Conservation (phyloP, 2,797 vertebrate genomes). For the Antrozous pallidus region DNA sequence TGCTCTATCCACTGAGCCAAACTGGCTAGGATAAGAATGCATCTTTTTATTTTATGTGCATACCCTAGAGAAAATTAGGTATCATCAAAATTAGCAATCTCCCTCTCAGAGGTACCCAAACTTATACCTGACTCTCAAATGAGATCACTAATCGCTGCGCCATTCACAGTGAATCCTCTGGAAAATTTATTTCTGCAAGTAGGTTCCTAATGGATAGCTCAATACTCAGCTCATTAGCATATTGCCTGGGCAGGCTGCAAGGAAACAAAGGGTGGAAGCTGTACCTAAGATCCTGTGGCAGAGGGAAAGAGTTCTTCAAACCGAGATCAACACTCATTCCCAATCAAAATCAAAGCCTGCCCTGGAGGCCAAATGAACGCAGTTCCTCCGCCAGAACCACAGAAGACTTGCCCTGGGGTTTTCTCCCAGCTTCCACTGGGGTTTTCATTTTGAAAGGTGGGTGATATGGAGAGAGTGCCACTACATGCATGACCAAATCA, state of each 20-base stretch:
- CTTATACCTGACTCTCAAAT: neutral
- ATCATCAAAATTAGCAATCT: neutral
- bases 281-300: neutral
- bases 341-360: conserved; percentile 15
- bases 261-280: neutral
- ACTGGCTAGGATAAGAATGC: neutral
- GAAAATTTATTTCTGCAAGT: neutral
- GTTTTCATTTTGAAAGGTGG: neutral
- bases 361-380: neutral
- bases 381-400: neutral
- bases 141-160: neutral
- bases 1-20: neutral
- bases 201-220: neutral
- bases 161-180: neutral
- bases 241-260: neutral
- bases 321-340: neutral
- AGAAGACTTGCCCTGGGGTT: neutral
- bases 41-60: neutral
- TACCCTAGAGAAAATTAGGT: neutral
- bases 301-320: conserved; percentile 28
- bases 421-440: conserved; percentile 13
- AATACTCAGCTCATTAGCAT: neutral
- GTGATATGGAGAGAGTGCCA: neutral
- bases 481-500: neutral
- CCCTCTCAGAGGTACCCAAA: neutral